These are phyloP conservation scores for Chiroxiphia lanceolata DNA, from an alignment of 2,797 vertebrate species.

Conservation along the genomic window DNA sequence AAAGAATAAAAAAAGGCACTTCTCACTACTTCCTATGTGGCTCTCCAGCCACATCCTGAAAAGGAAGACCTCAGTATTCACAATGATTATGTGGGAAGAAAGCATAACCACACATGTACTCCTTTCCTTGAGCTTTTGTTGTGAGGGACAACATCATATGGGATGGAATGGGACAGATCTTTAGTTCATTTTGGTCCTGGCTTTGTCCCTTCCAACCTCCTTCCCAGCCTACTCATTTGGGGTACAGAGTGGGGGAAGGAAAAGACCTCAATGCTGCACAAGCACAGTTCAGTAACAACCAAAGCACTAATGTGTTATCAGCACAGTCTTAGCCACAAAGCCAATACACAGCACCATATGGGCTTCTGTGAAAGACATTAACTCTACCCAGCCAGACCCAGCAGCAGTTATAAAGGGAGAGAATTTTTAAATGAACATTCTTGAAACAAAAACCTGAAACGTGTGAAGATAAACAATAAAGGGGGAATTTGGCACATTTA, in stretches of 20 bases:
- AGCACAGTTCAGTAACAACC: background rate
- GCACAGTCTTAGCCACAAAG: background rate
- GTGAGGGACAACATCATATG: too few species aligned
- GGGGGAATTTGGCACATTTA: background rate
- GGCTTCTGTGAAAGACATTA: background rate
- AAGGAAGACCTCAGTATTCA: background rate
- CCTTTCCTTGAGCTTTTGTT: background rate
- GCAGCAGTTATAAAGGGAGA: background rate
- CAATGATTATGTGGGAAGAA: background rate
- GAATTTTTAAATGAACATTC: background rate
- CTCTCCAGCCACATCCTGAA: background rate
- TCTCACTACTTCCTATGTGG: background rate
- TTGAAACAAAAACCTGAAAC: background rate
- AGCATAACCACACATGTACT: background rate
- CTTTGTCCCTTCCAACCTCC: background rate
- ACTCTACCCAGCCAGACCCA: background rate
- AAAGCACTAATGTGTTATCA: background rate
- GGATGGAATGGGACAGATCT: background rate
- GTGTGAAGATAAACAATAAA: background rate
- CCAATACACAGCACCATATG: background rate
- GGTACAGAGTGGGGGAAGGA: background rate
- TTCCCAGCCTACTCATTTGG: background rate
- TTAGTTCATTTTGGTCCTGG: background rate
- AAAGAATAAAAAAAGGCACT: background rate
- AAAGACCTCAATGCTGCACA: accelerated